Evolutionary conservation across 2,888 invertebrate species (phyloP).

Genomic region (Eustalomyia histrio): DNA sequence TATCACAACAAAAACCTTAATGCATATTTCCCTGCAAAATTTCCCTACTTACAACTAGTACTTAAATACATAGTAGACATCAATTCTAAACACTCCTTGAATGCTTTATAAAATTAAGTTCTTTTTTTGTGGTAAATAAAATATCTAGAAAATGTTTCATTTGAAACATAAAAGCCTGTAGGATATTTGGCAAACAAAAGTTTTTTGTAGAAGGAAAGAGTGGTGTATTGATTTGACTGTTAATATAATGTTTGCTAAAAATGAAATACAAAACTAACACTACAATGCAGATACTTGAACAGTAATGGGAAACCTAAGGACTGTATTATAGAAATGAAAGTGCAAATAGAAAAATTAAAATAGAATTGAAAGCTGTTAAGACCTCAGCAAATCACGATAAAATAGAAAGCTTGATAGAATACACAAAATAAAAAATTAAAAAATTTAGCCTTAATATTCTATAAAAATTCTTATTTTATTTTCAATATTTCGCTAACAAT

Average conservation of each 20-base stretch:
- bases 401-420: too few relatives aligned
- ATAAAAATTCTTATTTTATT: too few relatives aligned
- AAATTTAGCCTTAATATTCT: too few relatives aligned
- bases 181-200: constrained; percentile 39
- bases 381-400: too few relatives aligned
- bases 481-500: too few relatives aligned
- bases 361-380: too few relatives aligned
- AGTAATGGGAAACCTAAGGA: neutral
- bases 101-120: neutral
- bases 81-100: constrained; percentile 27
- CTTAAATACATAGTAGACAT: constrained; percentile 17
- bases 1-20: neutral
- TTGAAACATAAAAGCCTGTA: constrained; percentile 13
- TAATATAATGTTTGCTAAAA: neutral
- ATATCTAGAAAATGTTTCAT: constrained; percentile 7
- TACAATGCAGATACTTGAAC: neutral
- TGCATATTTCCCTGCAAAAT: neutral
- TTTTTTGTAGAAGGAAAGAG: neutral
- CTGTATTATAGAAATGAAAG: too few relatives aligned
- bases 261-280: constrained; percentile 1
- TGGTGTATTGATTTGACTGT: constrained; percentile 9
- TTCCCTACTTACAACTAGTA: neutral
- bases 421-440: too few relatives aligned
- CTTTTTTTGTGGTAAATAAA: constrained; percentile 31
- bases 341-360: too few relatives aligned